These are phyloP conservation scores for Phalacrocorax carbo DNA, from an alignment of 2,113 vertebrate genomes.

Conservation along the genomic window DNA sequence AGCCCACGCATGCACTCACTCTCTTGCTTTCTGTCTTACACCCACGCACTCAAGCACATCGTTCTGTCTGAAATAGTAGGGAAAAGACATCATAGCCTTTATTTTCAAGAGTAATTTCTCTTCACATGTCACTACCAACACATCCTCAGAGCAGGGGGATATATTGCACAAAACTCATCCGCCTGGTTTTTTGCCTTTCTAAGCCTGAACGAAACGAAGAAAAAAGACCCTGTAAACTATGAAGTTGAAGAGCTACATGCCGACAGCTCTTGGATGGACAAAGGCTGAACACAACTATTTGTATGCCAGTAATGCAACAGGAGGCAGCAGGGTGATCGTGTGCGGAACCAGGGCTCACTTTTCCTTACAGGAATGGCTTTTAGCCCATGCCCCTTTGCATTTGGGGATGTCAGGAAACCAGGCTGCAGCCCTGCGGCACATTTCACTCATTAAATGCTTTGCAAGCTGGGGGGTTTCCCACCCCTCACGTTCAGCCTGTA, in stretches of 20 bases:
- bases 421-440: background rate
- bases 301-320: background rate
- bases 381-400: background rate
- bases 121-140: background rate
- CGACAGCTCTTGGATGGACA: background rate
- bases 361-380: background rate
- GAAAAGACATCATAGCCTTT: background rate
- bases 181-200: background rate
- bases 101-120: conserved; percentile 29
- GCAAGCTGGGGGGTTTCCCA: background rate
- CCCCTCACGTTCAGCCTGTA: background rate
- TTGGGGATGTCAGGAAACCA: background rate
- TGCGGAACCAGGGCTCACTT: background rate
- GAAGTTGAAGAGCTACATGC: background rate
- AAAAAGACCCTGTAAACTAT: background rate
- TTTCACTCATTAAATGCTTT: background rate
- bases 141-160: background rate
- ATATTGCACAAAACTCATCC: background rate
- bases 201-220: background rate
- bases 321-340: background rate
- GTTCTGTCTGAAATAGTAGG: background rate
- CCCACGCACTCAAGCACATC: background rate
- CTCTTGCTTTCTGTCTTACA: conserved; percentile 1
- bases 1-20: background rate
- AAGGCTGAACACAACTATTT: background rate